Evolutionary conservation across 2,113 vertebrate species (phyloP), one percentile per base, ranked within the genome.

Genomic region (Ictalurus furcatus): DNA sequence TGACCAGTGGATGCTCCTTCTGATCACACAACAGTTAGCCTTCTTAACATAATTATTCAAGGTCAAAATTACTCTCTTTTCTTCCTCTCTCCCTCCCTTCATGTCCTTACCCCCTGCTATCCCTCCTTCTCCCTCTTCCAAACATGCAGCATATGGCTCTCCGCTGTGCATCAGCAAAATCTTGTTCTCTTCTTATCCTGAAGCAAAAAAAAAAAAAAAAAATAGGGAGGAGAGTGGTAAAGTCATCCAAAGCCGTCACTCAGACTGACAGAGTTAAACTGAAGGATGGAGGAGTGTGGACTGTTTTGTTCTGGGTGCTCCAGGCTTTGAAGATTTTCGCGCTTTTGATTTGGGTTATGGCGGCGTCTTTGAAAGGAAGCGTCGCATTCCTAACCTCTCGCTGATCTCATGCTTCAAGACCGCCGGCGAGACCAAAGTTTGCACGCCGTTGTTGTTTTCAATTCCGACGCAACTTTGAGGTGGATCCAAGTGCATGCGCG

Each of bases 141-240:
- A 71, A 88, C 69, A 95, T 93, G 92, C 91, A 93, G 95, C 96
- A 95, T 95, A 96, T 96, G 96, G 93, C 94, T 93, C 91, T 92
- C 91, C 93, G 91, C 34, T 91, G 91, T 94, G 93, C 94, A 95
- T 93, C 95, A 92, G 95, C 96, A 93, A 69, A 89, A 84, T 90
- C 88, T 91, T 73, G 54, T 76, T 76, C 85, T 90, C 74, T 73
- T 89, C 73, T 79, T 86, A 90, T 88, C 71, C n/a, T 7, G 78
- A 86, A 88, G 85, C 28, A 30, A 17, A 80, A 54, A 85, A 52
- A 89, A 88, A 63, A 63, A 16, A 56, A 84, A 40, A 86, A 61
- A 85, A 80, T 28, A 48, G 8, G 8, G 61, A 59, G 88, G 83
- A 71, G 58, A 56, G 82, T 78, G 25, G 28, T 25, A 78, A 88